Evolutionary conservation across 92 coral and sea anemone genomes (phyloP).

Genomic region (Phenganax stokvisi): DNA sequence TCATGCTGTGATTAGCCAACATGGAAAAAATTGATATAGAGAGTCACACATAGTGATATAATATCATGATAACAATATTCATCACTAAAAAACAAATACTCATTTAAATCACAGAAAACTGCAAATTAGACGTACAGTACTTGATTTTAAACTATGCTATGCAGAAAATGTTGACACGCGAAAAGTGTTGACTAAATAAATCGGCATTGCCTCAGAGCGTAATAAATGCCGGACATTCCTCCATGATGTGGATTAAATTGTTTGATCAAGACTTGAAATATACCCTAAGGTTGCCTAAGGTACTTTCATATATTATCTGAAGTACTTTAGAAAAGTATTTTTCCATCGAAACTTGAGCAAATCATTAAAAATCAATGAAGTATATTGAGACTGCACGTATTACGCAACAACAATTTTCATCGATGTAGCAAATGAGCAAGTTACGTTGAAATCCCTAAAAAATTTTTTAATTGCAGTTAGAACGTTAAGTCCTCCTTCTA

Average conservation of each 20-base stretch:
- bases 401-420: background rate
- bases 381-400: background rate
- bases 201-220: background rate
- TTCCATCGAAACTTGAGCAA: background rate
- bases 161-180: background rate
- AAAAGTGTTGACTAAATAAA: background rate
- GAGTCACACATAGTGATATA: background rate
- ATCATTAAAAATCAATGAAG: background rate
- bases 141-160: background rate
- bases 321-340: background rate
- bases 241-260: background rate
- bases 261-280: background rate
- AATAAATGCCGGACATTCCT: background rate
- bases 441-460: background rate
- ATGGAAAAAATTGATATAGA: no score
- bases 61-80: background rate
- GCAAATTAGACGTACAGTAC: background rate
- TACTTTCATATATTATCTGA: background rate
- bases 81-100: background rate
- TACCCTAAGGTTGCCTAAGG: background rate
- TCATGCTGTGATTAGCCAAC: no score
- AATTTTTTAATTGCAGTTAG: slow-evolving; percentile 1
- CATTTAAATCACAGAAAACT: background rate
- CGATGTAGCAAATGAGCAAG: background rate
- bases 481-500: background rate